Conservation (phyloP, 2,113 vertebrate species). For the Thalassoma bifasciatum region DNA sequence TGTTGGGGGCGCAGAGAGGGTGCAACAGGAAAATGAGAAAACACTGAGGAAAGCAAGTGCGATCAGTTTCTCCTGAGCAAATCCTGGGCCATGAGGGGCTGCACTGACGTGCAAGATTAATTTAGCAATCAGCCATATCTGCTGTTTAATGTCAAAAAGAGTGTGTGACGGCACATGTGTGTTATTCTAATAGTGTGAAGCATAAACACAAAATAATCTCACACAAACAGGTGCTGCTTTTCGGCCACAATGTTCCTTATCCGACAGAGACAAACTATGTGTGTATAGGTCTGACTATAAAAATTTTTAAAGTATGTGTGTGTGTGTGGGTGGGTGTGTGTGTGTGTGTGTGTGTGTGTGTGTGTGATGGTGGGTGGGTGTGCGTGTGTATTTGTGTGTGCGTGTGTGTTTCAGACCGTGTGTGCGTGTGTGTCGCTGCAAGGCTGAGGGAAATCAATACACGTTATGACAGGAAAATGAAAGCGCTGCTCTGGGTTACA, state of each 20-base stretch:
- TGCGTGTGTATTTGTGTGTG: too few species aligned
- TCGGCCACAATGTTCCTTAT: constrained; percentile 69
- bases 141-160: constrained; percentile 76
- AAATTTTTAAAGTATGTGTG: constrained; percentile 13
- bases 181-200: constrained; percentile 59
- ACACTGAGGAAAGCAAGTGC: constrained; percentile 73
- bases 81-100: constrained; percentile 37
- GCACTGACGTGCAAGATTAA: constrained; percentile 78
- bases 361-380: constrained; percentile 41
- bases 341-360: constrained; percentile 10
- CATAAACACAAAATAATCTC: constrained; percentile 74
- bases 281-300: not conserved
- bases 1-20: constrained; percentile 66
- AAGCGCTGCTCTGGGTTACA: constrained; percentile 82
- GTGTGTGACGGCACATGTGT: constrained; percentile 34
- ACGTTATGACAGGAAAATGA: constrained; percentile 84
- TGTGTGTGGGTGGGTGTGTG: not conserved
- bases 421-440: constrained; percentile 65
- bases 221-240: constrained; percentile 66
- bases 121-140: constrained; percentile 81
- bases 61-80: constrained; percentile 76
- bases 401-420: constrained; percentile 67
- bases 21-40: constrained; percentile 77
- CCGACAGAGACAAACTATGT: constrained; percentile 63
- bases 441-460: constrained; percentile 81